Evolutionary conservation across 2,113 vertebrate genomes (phyloP), one percentile per base, ranked within the genome.

Genomic region (Narcine bancroftii): DNA sequence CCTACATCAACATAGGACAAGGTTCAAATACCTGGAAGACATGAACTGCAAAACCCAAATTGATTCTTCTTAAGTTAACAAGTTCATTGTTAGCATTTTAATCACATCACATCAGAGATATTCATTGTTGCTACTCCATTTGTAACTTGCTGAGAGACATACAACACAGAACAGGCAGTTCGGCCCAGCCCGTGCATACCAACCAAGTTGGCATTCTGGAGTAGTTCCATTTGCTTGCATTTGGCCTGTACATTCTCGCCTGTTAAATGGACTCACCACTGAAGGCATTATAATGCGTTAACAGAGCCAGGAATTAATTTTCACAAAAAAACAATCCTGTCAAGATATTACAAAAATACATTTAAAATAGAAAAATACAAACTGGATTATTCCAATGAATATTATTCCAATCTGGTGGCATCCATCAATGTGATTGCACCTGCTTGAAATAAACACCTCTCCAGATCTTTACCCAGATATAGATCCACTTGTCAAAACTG

Each of bases 341-440:
- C 56, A 85, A 2, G 1, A 36, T 63, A 7, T 87, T 87, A 87
- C 15, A 87, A 87, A 87, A 87, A 87, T 87, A 87, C n/a, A 87
- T 63, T 60, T 87, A 19, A 56, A 63, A 21, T 87, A 60, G 81
- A 87, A 87, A 87, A 87, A 60, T 87, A 87, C 81, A 87, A 60
- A 87, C 47, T 53, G 47, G 47, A 33, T 63, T 56, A 29, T 83
- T 33, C 33, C 53, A 69, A 69, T 69, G 3, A 11, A 53, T 26
- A 45, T n/a, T 53, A 47, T 6, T 81, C 77, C 77, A 50, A 81
- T 50, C 9, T 19, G 33, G 13, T 56, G 53, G 15, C 33, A 2
- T 15, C 36, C 36, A 50, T 36, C 33, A 56, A 13, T 85, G 33
- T 1, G 19, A 33, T 85, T n/a, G n/a, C 29, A 36, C n/a, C 56